Percentiles rank a stretch among this genome's conserved stretches.
Evolutionary conservation across 2,888 invertebrate genomes (phyloP).

Genomic region (Fabriciana adippe): DNA sequence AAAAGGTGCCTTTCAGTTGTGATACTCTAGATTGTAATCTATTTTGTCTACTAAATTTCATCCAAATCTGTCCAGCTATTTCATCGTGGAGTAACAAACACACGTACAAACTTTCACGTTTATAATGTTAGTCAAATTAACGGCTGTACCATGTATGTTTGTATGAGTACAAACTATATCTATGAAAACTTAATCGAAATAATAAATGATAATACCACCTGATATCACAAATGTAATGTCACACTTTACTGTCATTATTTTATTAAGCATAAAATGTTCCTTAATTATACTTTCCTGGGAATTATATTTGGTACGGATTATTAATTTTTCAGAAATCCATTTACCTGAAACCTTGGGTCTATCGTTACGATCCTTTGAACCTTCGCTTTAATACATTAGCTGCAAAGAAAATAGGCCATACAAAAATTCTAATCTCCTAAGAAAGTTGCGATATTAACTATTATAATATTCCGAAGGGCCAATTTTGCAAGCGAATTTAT

Average conservation of each 20-base stretch:
- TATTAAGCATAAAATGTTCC: slow-evolving; percentile 1
- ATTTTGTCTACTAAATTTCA: too few species aligned
- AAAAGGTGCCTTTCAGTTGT: too few species aligned
- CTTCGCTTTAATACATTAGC: slow-evolving; percentile 35
- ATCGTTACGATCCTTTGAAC: slow-evolving; percentile 30
- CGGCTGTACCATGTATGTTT: too few species aligned
- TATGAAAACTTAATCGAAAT: too few species aligned
- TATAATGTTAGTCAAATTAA: too few species aligned
- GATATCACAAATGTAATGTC: too few species aligned
- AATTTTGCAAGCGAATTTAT: slow-evolving; percentile 55
- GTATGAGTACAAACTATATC: too few species aligned
- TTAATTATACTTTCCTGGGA: slow-evolving; percentile 7
- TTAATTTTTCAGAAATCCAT: slow-evolving; percentile 17
- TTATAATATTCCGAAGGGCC: slow-evolving; percentile 50
- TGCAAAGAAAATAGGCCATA: slow-evolving; percentile 34
- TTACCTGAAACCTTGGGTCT: slow-evolving; percentile 22
- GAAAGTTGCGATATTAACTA: slow-evolving; percentile 43
- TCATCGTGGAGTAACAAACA: too few species aligned
- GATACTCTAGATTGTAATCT: too few species aligned
- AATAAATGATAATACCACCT: too few species aligned
- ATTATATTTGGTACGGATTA: slow-evolving; percentile 15
- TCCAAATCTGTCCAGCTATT: too few species aligned
- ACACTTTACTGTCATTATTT: background rate
- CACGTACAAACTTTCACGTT: too few species aligned
- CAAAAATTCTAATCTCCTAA: slow-evolving; percentile 43